phyloP scores from a whole-genome alignment of 2,113 vertebrate genomes.

The Cyanistes caeruleus region DNA sequence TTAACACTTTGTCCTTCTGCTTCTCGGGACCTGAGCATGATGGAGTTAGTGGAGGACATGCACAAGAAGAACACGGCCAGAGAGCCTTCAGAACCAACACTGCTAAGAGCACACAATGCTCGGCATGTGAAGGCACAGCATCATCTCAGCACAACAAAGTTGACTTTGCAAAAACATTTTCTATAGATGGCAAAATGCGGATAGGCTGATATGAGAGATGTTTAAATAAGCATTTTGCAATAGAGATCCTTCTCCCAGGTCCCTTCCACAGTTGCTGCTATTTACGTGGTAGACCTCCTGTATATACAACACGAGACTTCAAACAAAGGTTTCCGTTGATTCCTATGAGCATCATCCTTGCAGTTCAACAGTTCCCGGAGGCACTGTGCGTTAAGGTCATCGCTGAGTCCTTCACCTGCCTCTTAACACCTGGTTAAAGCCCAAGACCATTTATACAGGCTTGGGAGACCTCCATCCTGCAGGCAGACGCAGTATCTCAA shows the following conservation, averaged over 20 bases:
- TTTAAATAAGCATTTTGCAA: neutral
- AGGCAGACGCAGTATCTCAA: neutral
- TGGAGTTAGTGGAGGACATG: neutral
- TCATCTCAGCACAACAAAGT: neutral
- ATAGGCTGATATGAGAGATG: neutral
- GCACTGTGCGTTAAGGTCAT: neutral
- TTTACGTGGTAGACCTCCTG: neutral
- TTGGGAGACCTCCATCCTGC: neutral
- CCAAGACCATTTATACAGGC: neutral
- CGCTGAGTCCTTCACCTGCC: slow-evolving; percentile 11
- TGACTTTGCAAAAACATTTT: neutral
- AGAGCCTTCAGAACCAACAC: neutral
- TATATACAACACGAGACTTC: neutral
- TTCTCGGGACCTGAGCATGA: neutral
- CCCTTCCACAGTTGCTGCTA: neutral
- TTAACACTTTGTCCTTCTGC: neutral
- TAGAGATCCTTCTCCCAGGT: neutral
- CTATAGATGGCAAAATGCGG: neutral
- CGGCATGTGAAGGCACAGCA: neutral
- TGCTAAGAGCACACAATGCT: neutral
- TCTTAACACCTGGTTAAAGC: neutral
- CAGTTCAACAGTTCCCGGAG: neutral
- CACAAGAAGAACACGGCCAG: neutral
- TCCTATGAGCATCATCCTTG: neutral
- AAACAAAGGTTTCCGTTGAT: slow-evolving; percentile 50